Base-by-base conservation (phyloP, 1,140 invertebrate genomes). In the Drosophila albomicans region DNA sequence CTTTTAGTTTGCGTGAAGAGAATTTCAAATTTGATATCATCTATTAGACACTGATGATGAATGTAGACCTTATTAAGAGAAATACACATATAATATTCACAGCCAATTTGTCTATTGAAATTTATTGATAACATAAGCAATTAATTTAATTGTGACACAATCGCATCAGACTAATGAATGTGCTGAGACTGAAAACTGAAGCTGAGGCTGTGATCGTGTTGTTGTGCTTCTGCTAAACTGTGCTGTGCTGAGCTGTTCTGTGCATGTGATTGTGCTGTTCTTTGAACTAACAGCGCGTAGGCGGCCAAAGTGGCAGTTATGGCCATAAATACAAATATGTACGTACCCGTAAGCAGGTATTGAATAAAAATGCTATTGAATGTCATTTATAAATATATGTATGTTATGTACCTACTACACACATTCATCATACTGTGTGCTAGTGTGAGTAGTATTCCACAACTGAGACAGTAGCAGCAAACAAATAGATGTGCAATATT, bases 281-380 rank as follows among this genome's bases (percentile, higher is more conserved):
- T 73, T 73, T 69, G 28, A 67, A 64, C 70, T 63, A 48, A 52
- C 15, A 66, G 49, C 66, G 80, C 81, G 84, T 88, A 76, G 84
- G 84, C 74, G 84, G 63, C 64, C 62, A 81, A 89, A 84, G 84
- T 88, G 84, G 84, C 84, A 82, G 85, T 88, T 88, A 89, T 88
- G 85, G 85, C 85, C 85, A 88, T 88, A 88, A 84, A 88, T 81
- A 84, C 84, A 84, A 88, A 89, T 88, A 88, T 84, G 81, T 88
- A 81, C 80, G 84, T 81, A 84, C 56, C 66, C 67, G 64, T 74
- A 75, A 89, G 77, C 84, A 89, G 84, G 78, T 88, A 89, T 88
- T 81, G 74, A 85, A 80, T 74, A 35, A 43, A 66, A 79, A 57
- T 62, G 58, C 58, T 64, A 71, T 80, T 71, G 68, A 82, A 69